Percentiles rank a stretch among this genome's conserved stretches.
Conservation (phyloP, 2,888 invertebrate species). For the Colostygia pectinataria region DNA sequence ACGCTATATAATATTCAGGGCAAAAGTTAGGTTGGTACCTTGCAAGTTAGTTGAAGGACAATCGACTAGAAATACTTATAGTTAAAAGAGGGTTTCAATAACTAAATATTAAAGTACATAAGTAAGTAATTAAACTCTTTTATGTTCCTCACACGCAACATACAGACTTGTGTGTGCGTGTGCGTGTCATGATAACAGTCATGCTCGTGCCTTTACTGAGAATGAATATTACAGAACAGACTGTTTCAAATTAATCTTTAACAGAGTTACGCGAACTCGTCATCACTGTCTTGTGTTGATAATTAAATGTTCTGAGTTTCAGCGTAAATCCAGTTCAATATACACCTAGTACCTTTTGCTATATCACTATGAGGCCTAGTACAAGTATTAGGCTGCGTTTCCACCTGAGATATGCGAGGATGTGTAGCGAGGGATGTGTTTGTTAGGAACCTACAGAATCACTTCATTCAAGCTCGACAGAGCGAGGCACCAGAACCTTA, state of each 20-base stretch:
- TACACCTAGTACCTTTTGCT: background rate
- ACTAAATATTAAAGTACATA: too few relatives aligned
- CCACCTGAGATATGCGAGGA: too few relatives aligned
- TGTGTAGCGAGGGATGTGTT: too few relatives aligned
- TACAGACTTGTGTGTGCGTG: too few relatives aligned
- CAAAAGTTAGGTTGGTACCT: conserved; percentile 14
- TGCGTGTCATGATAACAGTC: too few relatives aligned
- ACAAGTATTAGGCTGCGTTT: too few relatives aligned
- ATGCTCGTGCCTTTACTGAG: background rate
- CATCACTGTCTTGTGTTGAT: conserved; percentile 11
- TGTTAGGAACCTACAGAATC: too few relatives aligned
- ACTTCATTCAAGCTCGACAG: too few relatives aligned
- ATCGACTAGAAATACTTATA: background rate
- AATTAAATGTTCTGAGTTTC: conserved; percentile 12
- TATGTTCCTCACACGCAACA: too few relatives aligned
- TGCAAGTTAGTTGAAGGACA: background rate
- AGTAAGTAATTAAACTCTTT: background rate
- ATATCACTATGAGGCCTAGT: too few relatives aligned
- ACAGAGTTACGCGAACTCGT: conserved; percentile 12
- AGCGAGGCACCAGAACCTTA: too few relatives aligned
- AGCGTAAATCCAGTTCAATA: background rate
- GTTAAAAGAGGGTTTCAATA: background rate
- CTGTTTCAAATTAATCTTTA: conserved; percentile 8
- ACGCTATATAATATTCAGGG: conserved; percentile 16
- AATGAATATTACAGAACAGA: background rate